Evolutionary conservation across 2,797 vertebrate genomes (phyloP).

Genomic region (Sphenodon punctatus): DNA sequence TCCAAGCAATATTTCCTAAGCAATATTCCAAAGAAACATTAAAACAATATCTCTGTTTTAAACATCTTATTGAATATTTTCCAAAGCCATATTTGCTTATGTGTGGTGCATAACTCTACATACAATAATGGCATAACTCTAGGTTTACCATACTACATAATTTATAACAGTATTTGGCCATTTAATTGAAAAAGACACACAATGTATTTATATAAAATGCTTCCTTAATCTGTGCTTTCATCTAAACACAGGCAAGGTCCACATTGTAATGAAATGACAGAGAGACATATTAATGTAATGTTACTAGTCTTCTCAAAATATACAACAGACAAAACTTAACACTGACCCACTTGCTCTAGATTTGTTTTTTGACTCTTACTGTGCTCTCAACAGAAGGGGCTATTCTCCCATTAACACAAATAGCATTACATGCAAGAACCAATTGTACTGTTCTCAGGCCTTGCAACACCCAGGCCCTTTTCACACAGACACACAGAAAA

Average conservation of each 20-base stretch:
- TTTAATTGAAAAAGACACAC: not conserved
- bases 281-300: not conserved
- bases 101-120: not conserved
- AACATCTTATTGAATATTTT: conserved; percentile 10
- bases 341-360: conserved; percentile 6
- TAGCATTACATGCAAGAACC: fast-evolving
- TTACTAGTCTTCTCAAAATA: not conserved
- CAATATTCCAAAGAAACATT: too few relatives aligned
- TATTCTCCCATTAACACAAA: not conserved
- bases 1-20: not conserved
- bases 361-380: conserved; percentile 12
- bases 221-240: not conserved
- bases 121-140: not conserved
- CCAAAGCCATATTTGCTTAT: conserved; percentile 47
- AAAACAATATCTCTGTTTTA: not conserved
- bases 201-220: not conserved
- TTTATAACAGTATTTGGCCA: not conserved
- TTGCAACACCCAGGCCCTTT: not conserved
- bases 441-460: not conserved
- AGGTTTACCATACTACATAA: not conserved
- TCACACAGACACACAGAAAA: too few relatives aligned
- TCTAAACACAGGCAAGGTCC: not conserved
- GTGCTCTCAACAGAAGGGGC: not conserved
- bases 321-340: not conserved
- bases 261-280: not conserved